Percentiles rank a stretch among this genome's conserved stretches.
These are phyloP conservation scores for Diarsia rubi DNA, from an alignment of 2,888 invertebrate genomes.

Conservation along the genomic window DNA sequence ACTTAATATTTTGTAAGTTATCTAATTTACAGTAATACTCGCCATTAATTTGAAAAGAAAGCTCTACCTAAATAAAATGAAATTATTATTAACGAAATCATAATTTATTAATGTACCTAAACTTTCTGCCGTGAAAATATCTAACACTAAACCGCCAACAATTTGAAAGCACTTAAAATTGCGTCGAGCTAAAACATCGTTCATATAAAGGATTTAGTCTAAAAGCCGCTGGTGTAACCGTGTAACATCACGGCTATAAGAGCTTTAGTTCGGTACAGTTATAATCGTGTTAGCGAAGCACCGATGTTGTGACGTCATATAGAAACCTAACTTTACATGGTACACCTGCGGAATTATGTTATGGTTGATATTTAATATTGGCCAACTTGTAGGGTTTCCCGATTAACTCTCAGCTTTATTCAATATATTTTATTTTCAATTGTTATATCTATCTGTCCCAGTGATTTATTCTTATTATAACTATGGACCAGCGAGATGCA, in stretches of 20 bases:
- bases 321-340: constrained; percentile 53
- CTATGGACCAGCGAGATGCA: background rate
- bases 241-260: constrained; percentile 62
- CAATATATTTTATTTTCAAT: background rate
- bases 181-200: constrained; percentile 62
- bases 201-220: constrained; percentile 65
- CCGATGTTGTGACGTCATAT: constrained; percentile 66
- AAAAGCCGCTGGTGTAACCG: constrained; percentile 68
- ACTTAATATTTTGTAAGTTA: background rate
- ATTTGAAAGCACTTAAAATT: constrained; percentile 61
- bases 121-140: constrained; percentile 10
- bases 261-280: constrained; percentile 74
- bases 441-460: background rate
- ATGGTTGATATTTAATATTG: constrained; percentile 28
- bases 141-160: constrained; percentile 16
- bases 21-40: background rate
- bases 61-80: too few species aligned
- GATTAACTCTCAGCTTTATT: background rate
- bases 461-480: background rate
- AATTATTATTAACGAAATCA: too few species aligned
- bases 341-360: constrained; percentile 49
- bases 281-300: constrained; percentile 85
- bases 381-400: background rate
- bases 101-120: constrained; percentile 8
- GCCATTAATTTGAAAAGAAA: background rate